Percentiles rank a stretch among this genome's conserved stretches.
These are phyloP conservation scores for Crotophaga sulcirostris DNA, from an alignment of 2,113 vertebrate genomes.

Conservation along the genomic window DNA sequence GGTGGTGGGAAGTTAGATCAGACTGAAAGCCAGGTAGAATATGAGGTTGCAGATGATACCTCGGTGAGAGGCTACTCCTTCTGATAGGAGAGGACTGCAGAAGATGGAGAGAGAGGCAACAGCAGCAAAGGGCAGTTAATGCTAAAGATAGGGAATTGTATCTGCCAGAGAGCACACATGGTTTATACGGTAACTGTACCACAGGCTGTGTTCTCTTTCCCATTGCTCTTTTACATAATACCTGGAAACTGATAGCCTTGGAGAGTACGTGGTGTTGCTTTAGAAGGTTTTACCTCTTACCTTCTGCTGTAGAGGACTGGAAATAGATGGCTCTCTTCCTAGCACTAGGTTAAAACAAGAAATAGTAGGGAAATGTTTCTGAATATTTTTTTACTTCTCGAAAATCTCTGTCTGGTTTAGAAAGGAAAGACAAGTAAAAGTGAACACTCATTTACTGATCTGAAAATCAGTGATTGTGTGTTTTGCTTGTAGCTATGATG, in stretches of 20 bases:
- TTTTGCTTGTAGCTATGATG: neutral
- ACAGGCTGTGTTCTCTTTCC: neutral
- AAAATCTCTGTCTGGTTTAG: neutral
- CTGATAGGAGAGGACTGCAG: fast-evolving
- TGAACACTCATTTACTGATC: neutral
- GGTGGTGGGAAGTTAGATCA: neutral
- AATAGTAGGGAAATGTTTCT: neutral
- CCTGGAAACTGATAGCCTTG: neutral
- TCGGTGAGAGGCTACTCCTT: neutral
- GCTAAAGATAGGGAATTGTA: neutral
- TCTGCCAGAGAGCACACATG: neutral
- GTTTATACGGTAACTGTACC: neutral
- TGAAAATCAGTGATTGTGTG: neutral
- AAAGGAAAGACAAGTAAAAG: neutral
- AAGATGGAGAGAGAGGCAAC: neutral
- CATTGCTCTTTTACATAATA: neutral
- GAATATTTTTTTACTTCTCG: neutral
- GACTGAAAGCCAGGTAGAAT: neutral
- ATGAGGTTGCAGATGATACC: neutral
- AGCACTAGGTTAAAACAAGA: neutral
- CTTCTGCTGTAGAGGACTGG: neutral
- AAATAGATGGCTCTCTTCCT: neutral
- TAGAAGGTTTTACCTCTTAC: neutral
- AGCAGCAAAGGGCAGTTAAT: too few relatives aligned
- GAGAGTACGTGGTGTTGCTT: neutral